phyloP scores from a whole-genome alignment of 2,113 vertebrate species.

The Nothoprocta pentlandii region DNA sequence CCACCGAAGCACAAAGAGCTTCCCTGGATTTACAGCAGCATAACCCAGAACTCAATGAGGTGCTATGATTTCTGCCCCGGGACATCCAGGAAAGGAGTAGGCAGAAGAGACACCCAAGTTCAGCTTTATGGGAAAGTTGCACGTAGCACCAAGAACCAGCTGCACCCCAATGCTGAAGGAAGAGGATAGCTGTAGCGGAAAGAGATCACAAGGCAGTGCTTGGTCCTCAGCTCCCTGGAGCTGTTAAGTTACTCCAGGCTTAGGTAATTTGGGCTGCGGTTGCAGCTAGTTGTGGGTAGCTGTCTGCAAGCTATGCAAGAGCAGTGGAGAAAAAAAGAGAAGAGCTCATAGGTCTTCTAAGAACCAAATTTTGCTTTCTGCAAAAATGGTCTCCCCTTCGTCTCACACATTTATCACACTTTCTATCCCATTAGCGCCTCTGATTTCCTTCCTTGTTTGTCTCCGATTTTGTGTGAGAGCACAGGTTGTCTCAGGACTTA shows the following conservation, averaged over 20 bases:
- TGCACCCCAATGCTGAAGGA: neutral
- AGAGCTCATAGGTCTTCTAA: neutral
- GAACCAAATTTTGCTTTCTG: neutral
- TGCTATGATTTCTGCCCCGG: neutral
- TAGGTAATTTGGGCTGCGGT: neutral
- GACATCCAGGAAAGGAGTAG: neutral
- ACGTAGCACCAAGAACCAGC: neutral
- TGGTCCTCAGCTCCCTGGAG: neutral
- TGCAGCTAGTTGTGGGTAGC: neutral
- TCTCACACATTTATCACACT: neutral
- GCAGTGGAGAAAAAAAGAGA: neutral
- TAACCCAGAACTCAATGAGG: neutral
- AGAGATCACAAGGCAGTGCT: neutral
- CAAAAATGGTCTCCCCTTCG: neutral
- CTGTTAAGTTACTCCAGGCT: neutral
- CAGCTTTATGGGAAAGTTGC: neutral
- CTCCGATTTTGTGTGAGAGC: neutral
- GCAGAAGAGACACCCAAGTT: neutral
- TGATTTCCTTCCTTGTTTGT: neutral
- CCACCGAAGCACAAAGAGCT: neutral
- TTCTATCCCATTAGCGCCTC: neutral
- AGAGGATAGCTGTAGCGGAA: neutral
- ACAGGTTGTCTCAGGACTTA: neutral
- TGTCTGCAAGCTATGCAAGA: neutral
- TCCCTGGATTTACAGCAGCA: neutral